Conservation (phyloP, 2,888 invertebrate genomes). For the Lithophane semibrunnea region DNA sequence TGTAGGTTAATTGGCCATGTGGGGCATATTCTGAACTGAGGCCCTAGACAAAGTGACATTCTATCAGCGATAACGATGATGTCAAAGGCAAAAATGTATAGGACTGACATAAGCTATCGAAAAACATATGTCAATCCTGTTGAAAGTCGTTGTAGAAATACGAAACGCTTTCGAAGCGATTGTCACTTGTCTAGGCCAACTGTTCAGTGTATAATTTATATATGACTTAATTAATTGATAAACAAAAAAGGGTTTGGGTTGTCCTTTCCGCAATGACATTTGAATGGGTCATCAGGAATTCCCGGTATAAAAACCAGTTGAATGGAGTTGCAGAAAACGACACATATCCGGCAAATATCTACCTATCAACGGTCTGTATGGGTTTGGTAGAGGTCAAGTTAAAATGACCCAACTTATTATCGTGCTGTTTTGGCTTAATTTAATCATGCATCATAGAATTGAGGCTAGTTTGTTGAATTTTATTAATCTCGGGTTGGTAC, state of each 20-base stretch:
- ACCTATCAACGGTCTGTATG: neutral
- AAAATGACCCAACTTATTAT: neutral
- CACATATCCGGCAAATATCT: neutral
- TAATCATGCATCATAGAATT: neutral
- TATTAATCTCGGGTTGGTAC: neutral
- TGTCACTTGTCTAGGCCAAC: too few species aligned
- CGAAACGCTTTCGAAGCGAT: too few species aligned
- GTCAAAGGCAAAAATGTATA: too few species aligned
- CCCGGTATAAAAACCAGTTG: neutral
- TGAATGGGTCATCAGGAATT: neutral
- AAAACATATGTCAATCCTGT: too few species aligned
- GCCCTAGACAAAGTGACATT: too few species aligned
- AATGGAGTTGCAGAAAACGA: neutral
- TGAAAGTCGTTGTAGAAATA: too few species aligned
- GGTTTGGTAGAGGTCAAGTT: neutral
- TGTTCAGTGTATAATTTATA: too few species aligned
- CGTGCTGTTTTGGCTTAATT: neutral
- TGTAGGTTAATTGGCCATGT: constrained; percentile 54
- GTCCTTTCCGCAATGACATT: neutral
- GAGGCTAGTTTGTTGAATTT: neutral
- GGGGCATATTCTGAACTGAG: constrained; percentile 16
- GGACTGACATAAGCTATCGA: too few species aligned
- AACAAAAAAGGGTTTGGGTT: neutral
- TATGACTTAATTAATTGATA: too few species aligned
- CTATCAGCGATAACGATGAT: too few species aligned